phyloP scores from a whole-genome alignment of 2,113 vertebrate species.

The Suncus etruscus region DNA sequence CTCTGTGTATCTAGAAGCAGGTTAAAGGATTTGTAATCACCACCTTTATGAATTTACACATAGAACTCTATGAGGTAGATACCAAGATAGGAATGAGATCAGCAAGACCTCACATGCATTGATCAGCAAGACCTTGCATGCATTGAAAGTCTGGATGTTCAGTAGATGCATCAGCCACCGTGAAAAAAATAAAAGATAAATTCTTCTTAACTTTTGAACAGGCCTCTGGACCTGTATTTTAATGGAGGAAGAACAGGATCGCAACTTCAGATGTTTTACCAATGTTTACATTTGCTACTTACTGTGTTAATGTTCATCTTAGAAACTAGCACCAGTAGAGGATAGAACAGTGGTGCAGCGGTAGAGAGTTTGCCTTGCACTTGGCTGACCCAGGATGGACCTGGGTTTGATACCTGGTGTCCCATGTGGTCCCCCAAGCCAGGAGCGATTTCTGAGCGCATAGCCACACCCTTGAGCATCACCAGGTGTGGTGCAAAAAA shows the following conservation, averaged over 20 bases:
- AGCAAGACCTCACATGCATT: background rate
- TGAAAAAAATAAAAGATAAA: too few relatives aligned
- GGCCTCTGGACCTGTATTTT: background rate
- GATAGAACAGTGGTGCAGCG: too few relatives aligned
- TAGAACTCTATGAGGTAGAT: background rate
- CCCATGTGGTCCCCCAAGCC: too few relatives aligned
- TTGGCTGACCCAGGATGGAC: too few relatives aligned
- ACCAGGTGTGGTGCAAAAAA: too few relatives aligned
- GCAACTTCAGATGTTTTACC: background rate
- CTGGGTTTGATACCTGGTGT: too few relatives aligned
- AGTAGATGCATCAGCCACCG: background rate
- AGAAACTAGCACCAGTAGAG: too few relatives aligned
- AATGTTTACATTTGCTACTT: background rate
- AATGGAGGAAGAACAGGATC: background rate
- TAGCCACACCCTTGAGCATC: too few relatives aligned
- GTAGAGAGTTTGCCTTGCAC: too few relatives aligned
- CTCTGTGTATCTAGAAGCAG: background rate
- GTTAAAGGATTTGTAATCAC: background rate
- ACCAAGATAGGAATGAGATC: background rate
- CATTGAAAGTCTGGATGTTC: background rate
- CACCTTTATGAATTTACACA: background rate
- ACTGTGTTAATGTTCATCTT: too few relatives aligned
- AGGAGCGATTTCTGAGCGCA: too few relatives aligned
- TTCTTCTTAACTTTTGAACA: slow-evolving; percentile 35
- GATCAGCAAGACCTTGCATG: background rate